Evolutionary conservation across 1,140 invertebrate species (phyloP).

Genomic region (Acromyrmex heyeri): DNA sequence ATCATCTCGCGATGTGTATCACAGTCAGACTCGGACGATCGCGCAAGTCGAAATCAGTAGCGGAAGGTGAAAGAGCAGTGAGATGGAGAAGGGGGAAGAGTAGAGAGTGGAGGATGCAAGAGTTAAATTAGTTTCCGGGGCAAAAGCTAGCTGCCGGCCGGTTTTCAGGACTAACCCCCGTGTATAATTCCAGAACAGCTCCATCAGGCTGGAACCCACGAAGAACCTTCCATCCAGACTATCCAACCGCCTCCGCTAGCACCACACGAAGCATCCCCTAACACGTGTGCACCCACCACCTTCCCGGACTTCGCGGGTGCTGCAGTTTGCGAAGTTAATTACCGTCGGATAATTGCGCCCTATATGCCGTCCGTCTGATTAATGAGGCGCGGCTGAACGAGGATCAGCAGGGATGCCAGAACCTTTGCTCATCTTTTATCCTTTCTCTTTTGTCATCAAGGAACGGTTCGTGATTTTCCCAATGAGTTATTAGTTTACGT

Average conservation of each 20-base stretch:
- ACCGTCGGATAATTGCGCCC: constrained; percentile 82
- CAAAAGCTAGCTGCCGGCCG: constrained; percentile 79
- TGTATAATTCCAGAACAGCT: constrained; percentile 83
- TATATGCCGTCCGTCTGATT: constrained; percentile 79
- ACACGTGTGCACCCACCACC: constrained; percentile 63
- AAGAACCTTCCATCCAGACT: constrained; percentile 76
- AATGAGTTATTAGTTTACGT: background rate
- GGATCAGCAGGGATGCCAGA: constrained; percentile 41
- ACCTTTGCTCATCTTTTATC: background rate
- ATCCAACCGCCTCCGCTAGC: constrained; percentile 67
- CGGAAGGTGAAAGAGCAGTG: constrained; percentile 40
- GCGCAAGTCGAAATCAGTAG: constrained; percentile 52
- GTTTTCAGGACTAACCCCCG: constrained; percentile 79
- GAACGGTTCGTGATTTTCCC: background rate
- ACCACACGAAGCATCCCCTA: constrained; percentile 59
- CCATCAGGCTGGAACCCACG: constrained; percentile 79
- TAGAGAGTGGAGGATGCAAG: constrained; percentile 73
- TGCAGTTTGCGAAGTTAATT: constrained; percentile 83
- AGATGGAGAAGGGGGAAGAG: background rate
- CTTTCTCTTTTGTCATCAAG: constrained; percentile 19
- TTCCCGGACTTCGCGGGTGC: constrained; percentile 73
- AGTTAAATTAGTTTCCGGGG: constrained; percentile 84
- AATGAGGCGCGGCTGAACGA: constrained; percentile 71
- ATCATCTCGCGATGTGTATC: constrained; percentile 41
- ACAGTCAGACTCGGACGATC: constrained; percentile 52